Base-by-base conservation (phyloP, 2,113 vertebrate genomes). In the Hippocampus zosterae region DNA sequence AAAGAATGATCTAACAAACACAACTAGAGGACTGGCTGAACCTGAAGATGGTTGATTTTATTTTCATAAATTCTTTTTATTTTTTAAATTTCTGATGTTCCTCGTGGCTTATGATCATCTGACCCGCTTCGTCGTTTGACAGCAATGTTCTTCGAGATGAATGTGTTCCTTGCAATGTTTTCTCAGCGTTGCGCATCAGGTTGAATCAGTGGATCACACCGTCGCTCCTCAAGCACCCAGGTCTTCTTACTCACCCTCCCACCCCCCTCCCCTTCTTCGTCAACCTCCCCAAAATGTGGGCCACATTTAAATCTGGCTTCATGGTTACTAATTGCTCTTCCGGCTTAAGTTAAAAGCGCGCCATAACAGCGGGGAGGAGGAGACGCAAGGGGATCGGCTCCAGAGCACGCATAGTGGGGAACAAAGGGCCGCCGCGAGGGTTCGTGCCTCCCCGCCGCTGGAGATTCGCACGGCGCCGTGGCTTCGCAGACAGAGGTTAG, bases 291-390 rank as follows among this genome's bases (percentile, higher is more conserved):
- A 85, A 85, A 84, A 83, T 63, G 79, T 66, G 27, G 66, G 73
- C 79, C 64, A 81, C 70, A 68, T 89, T 87, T 82, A 84, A 88
- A 88, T 83, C 61, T 72, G 59, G 72, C 78, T 80, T 78, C 63
- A 74, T 70, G 84, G 75, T 89, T 85, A 87, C 89, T 90, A 90
- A 89, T 91, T 89, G 88, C 77, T 85, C 79, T 78, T 82, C 72
- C 25, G 75, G 81, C 79, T 85, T 80, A 70, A 74, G 66, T 74
- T 82, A 83, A 83, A 88, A 85, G 80, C 81, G 73, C 74, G 15
- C 62, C 68, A 82, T 83, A 77, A 69, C 55, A 8, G 69, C 75
- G 60, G 79, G 79, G 75, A 42, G 78, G 75, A 72, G 77, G 12
- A 67, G 75, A 72, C n/a, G 42, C 71, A 63, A 27, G 37, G 79